phyloP scores from a whole-genome alignment of 2,888 invertebrate species.

The Pristionchus fissidentatus region DNA sequence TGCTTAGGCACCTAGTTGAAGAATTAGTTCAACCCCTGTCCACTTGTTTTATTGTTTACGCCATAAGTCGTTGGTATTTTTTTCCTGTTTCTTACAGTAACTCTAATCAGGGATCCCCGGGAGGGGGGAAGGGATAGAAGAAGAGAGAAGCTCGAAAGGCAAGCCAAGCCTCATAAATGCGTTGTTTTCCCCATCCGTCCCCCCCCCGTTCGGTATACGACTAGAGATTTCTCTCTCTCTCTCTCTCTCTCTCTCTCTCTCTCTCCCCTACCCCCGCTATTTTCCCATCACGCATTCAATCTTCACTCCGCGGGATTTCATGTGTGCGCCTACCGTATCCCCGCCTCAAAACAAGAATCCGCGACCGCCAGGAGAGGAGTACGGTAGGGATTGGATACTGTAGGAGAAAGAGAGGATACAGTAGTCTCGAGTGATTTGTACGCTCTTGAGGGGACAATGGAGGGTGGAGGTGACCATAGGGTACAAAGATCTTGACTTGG shows the following conservation, averaged over 20 bases:
- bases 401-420: neutral
- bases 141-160: too few species aligned
- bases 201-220: slow-evolving; percentile 13
- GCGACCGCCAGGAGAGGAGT: too few species aligned
- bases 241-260: neutral
- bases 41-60: too few species aligned
- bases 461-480: neutral
- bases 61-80: neutral
- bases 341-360: too few species aligned
- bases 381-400: too few species aligned
- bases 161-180: slow-evolving; percentile 22
- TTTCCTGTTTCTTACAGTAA: neutral
- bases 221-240: slow-evolving; percentile 36
- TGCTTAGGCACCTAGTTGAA: too few species aligned
- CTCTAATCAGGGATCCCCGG: slow-evolving; percentile 30
- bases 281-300: slow-evolving; percentile 21
- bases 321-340: neutral
- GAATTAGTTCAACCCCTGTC: too few species aligned
- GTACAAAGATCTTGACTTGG: slow-evolving; percentile 7
- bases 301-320: slow-evolving; percentile 30
- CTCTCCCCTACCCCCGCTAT: neutral
- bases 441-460: too few species aligned
- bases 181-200: slow-evolving; percentile 3
- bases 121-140: too few species aligned
- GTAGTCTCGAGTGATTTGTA: slow-evolving; percentile 39